Conservation (phyloP, 2,888 invertebrate species). For the Caenorhabditis sinica region DNA sequence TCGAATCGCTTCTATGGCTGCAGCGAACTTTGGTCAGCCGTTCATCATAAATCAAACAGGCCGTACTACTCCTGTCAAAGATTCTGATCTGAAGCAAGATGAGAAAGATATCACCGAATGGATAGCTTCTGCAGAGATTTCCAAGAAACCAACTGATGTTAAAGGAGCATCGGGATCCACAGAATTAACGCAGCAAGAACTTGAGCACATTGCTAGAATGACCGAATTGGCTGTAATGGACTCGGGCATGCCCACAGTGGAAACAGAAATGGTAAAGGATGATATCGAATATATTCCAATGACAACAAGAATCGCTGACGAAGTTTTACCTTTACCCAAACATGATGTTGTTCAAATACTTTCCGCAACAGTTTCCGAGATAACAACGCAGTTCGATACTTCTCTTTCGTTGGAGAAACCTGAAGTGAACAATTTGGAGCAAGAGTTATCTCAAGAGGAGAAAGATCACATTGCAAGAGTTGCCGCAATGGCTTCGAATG, state of each 20-base stretch:
- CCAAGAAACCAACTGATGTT: background rate
- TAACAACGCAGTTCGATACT: too few relatives aligned
- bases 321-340: background rate
- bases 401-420: too few relatives aligned
- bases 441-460: slow-evolving; percentile 57
- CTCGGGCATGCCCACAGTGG: background rate
- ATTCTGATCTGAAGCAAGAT: background rate
- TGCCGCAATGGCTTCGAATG: slow-evolving; percentile 21
- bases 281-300: background rate
- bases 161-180: background rate
- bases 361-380: background rate
- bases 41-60: background rate
- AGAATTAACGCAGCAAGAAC: slow-evolving; percentile 36
- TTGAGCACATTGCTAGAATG: slow-evolving; percentile 38
- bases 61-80: background rate
- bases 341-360: background rate
- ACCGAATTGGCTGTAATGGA: slow-evolving; percentile 25
- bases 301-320: background rate
- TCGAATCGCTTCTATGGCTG: slow-evolving; percentile 19
- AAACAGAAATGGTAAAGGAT: background rate
- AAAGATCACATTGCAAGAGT: slow-evolving; percentile 64
- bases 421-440: slow-evolving; percentile 11
- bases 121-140: background rate
- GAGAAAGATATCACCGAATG: too few relatives aligned
- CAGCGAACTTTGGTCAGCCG: slow-evolving; percentile 3